Evolutionary conservation across 2,888 invertebrate genomes (phyloP).

Genomic region (Eilema griseolum): DNA sequence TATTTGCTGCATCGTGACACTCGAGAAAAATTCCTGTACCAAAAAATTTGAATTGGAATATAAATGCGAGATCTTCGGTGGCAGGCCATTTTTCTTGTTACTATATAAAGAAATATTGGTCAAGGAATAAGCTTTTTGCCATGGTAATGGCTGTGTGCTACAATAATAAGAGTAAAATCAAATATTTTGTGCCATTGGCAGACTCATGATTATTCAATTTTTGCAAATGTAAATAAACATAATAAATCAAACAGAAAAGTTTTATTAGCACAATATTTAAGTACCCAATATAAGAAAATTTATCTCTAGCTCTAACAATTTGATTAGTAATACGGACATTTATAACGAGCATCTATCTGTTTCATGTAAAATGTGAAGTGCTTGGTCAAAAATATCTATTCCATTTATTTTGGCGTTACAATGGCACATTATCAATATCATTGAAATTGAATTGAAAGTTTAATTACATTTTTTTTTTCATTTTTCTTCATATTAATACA

Average conservation of each 20-base stretch:
- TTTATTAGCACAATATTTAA: conserved; percentile 29
- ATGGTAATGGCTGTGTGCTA: conserved; percentile 29
- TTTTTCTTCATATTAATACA: no score
- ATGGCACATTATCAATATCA: background rate
- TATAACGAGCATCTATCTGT: conserved; percentile 54
- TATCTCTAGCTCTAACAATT: conserved; percentile 41
- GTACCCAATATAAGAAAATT: conserved; percentile 28
- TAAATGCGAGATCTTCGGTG: conserved; percentile 73
- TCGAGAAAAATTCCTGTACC: conserved; percentile 79
- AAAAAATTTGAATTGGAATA: conserved; percentile 78
- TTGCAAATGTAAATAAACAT: conserved; percentile 24
- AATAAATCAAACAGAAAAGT: conserved; percentile 24
- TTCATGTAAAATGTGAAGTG: conserved; percentile 53
- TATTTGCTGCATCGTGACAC: conserved; percentile 83
- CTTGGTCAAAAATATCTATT: conserved; percentile 54
- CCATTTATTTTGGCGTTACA: conserved; percentile 5
- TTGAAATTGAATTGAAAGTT: background rate
- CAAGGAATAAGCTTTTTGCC: conserved; percentile 64
- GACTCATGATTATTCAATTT: background rate
- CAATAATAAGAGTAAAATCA: background rate
- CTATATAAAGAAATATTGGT: conserved; percentile 81
- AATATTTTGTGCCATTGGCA: background rate
- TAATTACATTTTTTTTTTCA: background rate
- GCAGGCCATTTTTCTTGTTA: conserved; percentile 78
- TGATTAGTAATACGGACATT: conserved; percentile 57